phyloP scores from a whole-genome alignment of 2,113 vertebrate species.

The Campylorhamphus procurvoides region DNA sequence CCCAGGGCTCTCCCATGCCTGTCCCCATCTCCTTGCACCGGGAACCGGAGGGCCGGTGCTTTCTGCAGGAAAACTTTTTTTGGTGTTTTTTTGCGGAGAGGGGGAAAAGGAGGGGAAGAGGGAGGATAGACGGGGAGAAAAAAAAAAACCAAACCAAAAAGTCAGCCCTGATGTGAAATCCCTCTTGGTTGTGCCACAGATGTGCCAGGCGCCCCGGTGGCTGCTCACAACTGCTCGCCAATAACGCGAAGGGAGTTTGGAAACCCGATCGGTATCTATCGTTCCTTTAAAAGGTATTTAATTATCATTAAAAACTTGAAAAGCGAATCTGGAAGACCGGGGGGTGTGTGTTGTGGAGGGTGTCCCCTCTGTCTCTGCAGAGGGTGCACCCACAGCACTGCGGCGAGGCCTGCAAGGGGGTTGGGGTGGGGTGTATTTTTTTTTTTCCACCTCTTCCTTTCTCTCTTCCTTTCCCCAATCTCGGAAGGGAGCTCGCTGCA shows the following conservation, averaged over 20 bases:
- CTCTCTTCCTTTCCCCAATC: neutral
- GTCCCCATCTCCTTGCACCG: neutral
- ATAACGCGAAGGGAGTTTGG: neutral
- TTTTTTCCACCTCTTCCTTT: neutral
- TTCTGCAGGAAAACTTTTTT: neutral
- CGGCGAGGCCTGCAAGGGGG: neutral
- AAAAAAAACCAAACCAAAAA: too few relatives aligned
- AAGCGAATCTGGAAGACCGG: neutral
- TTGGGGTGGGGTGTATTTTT: neutral
- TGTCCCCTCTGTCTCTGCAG: neutral
- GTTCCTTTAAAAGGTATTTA: constrained; percentile 40
- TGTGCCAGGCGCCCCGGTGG: constrained; percentile 69
- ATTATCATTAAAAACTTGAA: neutral
- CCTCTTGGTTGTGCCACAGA: constrained; percentile 26
- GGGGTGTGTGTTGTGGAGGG: fast-evolving
- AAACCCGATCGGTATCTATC: constrained; percentile 6
- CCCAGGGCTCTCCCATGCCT: neutral
- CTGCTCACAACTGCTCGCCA: constrained; percentile 49
- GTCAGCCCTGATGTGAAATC: neutral
- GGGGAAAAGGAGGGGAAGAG: fast-evolving
- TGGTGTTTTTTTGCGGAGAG: too few relatives aligned
- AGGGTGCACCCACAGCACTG: neutral
- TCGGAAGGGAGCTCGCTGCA: neutral
- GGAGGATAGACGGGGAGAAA: neutral
- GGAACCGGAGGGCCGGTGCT: neutral